Percentiles rank a stretch among this genome's conserved stretches.
Evolutionary conservation across 2,113 vertebrate species (phyloP).

Genomic region (Leptobrachium leishanense): DNA sequence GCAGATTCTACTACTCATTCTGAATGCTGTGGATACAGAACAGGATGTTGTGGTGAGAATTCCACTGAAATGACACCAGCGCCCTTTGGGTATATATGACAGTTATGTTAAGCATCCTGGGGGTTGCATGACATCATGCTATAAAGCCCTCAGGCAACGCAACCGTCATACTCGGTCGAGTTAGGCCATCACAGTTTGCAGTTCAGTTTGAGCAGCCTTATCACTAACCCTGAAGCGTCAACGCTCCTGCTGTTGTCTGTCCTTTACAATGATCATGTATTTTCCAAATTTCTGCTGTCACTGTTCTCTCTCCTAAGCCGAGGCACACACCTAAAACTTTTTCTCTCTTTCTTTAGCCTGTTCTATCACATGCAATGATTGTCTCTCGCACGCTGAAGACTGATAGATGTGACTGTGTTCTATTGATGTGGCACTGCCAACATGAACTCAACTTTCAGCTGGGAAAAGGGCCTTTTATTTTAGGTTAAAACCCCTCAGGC

Average conservation of each 20-base stretch:
- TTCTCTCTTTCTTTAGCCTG: constrained; percentile 9
- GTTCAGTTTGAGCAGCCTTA: too few species aligned
- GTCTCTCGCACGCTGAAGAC: constrained; percentile 31
- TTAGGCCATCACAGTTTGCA: too few species aligned
- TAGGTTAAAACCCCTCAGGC: constrained; percentile 44
- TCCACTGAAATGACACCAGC: too few species aligned
- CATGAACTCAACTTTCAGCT: constrained; percentile 23
- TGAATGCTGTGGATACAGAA: too few species aligned
- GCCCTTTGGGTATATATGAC: too few species aligned
- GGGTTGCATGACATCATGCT: too few species aligned
- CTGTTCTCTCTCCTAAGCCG: constrained; percentile 6
- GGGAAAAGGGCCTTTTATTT: constrained; percentile 33
- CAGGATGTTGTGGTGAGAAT: too few species aligned
- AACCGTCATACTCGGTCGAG: too few species aligned
- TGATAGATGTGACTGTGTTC: constrained; percentile 41
- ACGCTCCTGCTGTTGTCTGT: background rate
- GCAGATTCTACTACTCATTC: too few species aligned
- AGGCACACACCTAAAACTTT: constrained; percentile 14
- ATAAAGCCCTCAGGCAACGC: too few species aligned
- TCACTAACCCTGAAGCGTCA: background rate
- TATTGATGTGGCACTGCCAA: constrained; percentile 41
- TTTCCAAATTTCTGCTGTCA: background rate
- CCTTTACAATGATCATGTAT: background rate
- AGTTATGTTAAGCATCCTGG: too few species aligned
- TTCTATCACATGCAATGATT: constrained; percentile 38